phyloP scores from a whole-genome alignment of 1,140 invertebrate species.

The Microvelia longipes region DNA sequence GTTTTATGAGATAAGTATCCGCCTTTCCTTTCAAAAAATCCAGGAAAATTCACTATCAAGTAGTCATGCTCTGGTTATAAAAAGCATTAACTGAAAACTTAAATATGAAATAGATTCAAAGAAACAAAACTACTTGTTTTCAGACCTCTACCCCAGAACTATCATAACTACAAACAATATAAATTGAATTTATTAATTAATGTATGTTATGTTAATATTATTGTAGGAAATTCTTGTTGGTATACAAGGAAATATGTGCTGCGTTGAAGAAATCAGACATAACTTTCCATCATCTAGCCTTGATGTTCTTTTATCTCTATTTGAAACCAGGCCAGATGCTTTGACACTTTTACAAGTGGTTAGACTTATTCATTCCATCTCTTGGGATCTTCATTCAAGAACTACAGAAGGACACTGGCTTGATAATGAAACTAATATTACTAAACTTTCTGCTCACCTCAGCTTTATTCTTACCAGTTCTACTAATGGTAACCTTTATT shows the following conservation, averaged over 20 bases:
- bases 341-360: conserved; percentile 42
- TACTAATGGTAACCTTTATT: conserved; percentile 43
- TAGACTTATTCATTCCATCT: conserved; percentile 39
- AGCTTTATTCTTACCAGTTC: conserved; percentile 50
- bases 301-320: conserved; percentile 32
- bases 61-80: too few relatives aligned
- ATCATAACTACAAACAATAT: too few relatives aligned
- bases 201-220: conserved; percentile 8
- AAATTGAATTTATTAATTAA: too few relatives aligned
- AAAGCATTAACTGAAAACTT: too few relatives aligned
- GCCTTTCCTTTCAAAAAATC: too few relatives aligned
- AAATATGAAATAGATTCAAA: too few relatives aligned
- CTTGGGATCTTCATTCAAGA: conserved; percentile 33
- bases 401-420: conserved; percentile 32
- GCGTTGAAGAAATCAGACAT: conserved; percentile 34
- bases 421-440: conserved; percentile 31
- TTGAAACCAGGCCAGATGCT: conserved; percentile 3
- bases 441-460: conserved; percentile 36
- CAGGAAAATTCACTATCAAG: too few relatives aligned
- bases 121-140: too few relatives aligned
- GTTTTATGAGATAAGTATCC: too few relatives aligned
- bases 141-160: too few relatives aligned
- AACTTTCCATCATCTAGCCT: conserved; percentile 32
- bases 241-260: conserved; percentile 55
- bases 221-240: conserved; percentile 51